Percentiles rank a stretch among this genome's conserved stretches.
Evolutionary conservation across 2,113 vertebrate genomes (phyloP).

Genomic region (Genyomyrus donnyi): DNA sequence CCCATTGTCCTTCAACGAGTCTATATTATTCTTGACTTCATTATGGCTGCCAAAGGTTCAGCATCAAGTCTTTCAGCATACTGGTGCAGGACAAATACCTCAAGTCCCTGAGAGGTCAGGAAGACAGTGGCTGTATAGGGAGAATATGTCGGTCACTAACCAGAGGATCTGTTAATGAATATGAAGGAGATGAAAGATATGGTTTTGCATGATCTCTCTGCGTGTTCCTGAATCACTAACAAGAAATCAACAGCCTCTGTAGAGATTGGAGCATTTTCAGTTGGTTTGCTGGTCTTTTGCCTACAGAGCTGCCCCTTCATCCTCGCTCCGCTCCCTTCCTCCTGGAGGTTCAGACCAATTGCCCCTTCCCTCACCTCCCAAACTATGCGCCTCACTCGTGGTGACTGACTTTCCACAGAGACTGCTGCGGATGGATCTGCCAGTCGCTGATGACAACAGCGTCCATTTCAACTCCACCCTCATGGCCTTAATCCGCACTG

Average conservation of each 20-base stretch:
- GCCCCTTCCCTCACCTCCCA: neutral
- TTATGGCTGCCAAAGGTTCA: conserved; percentile 31
- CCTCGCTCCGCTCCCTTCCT: conserved; percentile 24
- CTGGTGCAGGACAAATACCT: neutral
- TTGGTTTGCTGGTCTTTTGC: neutral
- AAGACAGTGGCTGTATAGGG: neutral
- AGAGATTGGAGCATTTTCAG: neutral
- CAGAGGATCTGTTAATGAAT: neutral
- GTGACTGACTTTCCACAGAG: conserved; percentile 66
- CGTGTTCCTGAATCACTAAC: neutral
- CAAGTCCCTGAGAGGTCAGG: neutral
- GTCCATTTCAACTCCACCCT: conserved; percentile 93
- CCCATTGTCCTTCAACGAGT: neutral
- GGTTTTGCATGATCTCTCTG: neutral
- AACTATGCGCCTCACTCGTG: conserved; percentile 32
- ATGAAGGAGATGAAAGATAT: neutral
- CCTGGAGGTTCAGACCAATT: conserved; percentile 53
- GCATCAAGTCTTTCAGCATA: neutral
- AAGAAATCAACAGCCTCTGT: neutral
- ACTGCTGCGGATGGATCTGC: conserved; percentile 85
- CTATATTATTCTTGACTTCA: neutral
- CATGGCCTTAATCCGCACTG: conserved; percentile 89
- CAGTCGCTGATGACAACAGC: conserved; percentile 85
- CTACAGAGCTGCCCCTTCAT: conserved; percentile 43
- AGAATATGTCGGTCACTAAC: conserved; percentile 3